Evolutionary conservation across 2,797 vertebrate genomes (phyloP).

Genomic region (Parauchenoglanis punctatus): DNA sequence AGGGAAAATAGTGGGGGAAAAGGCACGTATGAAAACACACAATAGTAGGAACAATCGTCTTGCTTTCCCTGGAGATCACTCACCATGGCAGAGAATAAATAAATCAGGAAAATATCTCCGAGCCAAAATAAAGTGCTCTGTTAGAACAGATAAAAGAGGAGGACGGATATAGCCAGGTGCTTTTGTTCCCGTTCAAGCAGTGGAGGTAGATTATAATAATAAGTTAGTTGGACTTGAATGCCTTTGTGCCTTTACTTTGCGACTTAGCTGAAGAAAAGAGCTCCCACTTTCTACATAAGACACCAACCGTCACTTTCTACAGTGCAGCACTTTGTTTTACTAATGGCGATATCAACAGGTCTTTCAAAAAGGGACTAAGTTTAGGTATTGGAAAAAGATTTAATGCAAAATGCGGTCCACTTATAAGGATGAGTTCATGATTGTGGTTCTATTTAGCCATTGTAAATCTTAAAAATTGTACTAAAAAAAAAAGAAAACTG

Average conservation of each 20-base stretch:
- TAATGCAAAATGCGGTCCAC: too few relatives aligned
- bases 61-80: constrained; percentile 41
- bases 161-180: constrained; percentile 42
- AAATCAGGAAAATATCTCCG: constrained; percentile 42
- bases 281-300: not conserved
- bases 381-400: not conserved
- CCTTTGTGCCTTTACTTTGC: not conserved
- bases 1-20: constrained; percentile 23
- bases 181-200: constrained; percentile 43
- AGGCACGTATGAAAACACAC: constrained; percentile 30
- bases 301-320: not conserved
- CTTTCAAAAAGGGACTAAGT: not conserved
- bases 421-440: not conserved
- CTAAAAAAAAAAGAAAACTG: not conserved
- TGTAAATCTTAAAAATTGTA: not conserved
- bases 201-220: constrained; percentile 16
- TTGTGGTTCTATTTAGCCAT: not conserved
- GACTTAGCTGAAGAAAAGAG: not conserved
- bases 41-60: constrained; percentile 36
- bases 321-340: not conserved
- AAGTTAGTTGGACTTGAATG: constrained; percentile 1
- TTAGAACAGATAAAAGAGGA: constrained; percentile 39
- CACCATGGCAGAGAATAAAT: constrained; percentile 47
- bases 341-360: constrained; percentile 11
- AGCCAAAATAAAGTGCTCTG: constrained; percentile 45